These are phyloP conservation scores for Etia nguti DNA, from an alignment of 2,113 vertebrate genomes.

Conservation along the genomic window DNA sequence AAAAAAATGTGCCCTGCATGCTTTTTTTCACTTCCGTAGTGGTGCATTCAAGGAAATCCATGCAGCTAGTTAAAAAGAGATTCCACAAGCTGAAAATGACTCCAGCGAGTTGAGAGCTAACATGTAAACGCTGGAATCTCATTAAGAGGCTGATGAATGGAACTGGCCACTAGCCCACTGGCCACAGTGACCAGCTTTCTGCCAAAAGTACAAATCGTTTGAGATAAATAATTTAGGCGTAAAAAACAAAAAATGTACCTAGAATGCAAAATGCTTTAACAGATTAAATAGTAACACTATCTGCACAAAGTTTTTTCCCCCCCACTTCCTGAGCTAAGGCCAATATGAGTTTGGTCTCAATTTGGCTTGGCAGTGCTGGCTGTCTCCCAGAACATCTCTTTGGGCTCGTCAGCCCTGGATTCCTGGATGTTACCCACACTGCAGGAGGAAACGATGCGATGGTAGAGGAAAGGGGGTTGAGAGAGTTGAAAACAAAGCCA, in stretches of 20 bases:
- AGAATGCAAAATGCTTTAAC: not conserved
- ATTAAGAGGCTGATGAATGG: not conserved
- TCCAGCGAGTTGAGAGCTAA: not conserved
- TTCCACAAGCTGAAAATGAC: not conserved
- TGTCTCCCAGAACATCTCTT: slow-evolving; percentile 59
- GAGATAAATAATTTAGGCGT: not conserved
- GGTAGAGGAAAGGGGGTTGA: slow-evolving; percentile 10
- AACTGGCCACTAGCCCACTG: not conserved
- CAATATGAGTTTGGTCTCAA: slow-evolving; percentile 15
- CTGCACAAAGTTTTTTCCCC: not conserved
- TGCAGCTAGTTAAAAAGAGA: not conserved
- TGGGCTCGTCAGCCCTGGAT: slow-evolving; percentile 49
- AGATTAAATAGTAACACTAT: not conserved
- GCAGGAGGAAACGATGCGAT: slow-evolving; percentile 58
- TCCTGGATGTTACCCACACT: slow-evolving; percentile 63
- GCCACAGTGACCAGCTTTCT: not conserved
- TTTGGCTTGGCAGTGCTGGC: slow-evolving; percentile 47
- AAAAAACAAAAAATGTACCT: not conserved
- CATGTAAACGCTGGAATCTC: not conserved
- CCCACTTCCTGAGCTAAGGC: not conserved
- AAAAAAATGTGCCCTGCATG: fast-evolving
- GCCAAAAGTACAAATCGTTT: not conserved
- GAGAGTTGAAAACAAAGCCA: slow-evolving; percentile 66
- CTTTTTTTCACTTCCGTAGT: not conserved
- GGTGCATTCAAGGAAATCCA: not conserved